These are phyloP conservation scores for Nansenia antarctica DNA, from an alignment of 2,113 vertebrate species.

Conservation along the genomic window DNA sequence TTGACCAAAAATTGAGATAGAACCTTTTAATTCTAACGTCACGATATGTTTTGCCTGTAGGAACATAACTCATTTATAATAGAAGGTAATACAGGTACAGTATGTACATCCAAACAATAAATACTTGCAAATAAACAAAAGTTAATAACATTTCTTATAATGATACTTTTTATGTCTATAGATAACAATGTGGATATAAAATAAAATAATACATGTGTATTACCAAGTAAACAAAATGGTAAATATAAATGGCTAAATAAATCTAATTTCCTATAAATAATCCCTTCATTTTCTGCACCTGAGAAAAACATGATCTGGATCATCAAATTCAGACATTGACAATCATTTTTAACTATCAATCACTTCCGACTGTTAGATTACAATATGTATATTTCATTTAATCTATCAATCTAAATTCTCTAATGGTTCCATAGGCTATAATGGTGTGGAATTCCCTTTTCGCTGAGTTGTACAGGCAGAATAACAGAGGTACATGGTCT, in stretches of 20 bases:
- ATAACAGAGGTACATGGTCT: neutral
- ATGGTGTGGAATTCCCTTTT: neutral
- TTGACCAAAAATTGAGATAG: too few species aligned
- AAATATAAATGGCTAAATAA: constrained; percentile 7
- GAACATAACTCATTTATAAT: too few species aligned
- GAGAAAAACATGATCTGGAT: constrained; percentile 9
- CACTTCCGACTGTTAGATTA: neutral
- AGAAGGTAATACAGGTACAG: too few species aligned
- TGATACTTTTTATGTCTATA: neutral
- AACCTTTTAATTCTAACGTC: too few species aligned
- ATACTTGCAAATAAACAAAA: neutral
- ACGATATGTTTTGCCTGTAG: too few species aligned
- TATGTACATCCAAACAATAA: constrained; percentile 10
- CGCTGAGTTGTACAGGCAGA: neutral
- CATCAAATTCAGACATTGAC: neutral
- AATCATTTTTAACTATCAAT: neutral
- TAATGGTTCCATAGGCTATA: neutral
- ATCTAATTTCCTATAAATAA: constrained; percentile 1
- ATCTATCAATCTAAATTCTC: neutral
- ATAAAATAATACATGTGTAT: neutral
- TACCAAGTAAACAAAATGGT: constrained; percentile 2
- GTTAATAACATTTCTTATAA: constrained; percentile 3
- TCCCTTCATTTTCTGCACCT: constrained; percentile 20
- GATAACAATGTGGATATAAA: neutral
- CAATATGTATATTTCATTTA: neutral